A percentile compares a stretch with the other conserved stretches of the same genome.
Conservation (phyloP, 2,888 invertebrate genomes). For the Timema podura region DNA sequence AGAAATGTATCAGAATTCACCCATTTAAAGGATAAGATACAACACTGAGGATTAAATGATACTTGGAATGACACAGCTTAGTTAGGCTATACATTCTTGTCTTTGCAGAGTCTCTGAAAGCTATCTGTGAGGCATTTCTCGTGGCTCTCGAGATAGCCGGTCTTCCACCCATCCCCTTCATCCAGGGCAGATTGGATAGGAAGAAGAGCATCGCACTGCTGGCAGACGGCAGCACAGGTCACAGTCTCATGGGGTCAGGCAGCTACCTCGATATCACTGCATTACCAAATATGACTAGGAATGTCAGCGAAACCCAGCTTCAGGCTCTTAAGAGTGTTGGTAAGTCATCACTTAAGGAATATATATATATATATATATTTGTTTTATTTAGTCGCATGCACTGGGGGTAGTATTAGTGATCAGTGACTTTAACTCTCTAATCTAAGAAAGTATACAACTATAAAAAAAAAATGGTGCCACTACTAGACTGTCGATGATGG, state of each 20-base stretch:
- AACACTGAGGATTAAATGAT: no score
- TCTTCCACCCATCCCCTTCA: slow-evolving; percentile 60
- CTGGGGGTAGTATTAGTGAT: slow-evolving; percentile 4
- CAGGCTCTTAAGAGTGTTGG: slow-evolving; percentile 71
- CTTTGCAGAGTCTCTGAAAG: slow-evolving; percentile 76
- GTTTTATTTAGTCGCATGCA: slow-evolving; percentile 11
- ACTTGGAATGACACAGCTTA: no score
- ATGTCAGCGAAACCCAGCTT: slow-evolving; percentile 86
- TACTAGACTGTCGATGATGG: no score
- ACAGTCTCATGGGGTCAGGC: slow-evolving; percentile 33
- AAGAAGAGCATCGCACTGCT: slow-evolving; percentile 56
- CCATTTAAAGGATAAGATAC: no score
- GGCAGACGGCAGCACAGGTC: slow-evolving; percentile 44
- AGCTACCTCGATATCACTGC: slow-evolving; percentile 30
- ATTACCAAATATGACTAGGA: slow-evolving; percentile 54
- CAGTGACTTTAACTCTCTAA: neutral
- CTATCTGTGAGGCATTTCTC: slow-evolving; percentile 81
- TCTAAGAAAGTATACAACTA: no score
- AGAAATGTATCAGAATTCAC: no score
- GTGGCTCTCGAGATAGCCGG: slow-evolving; percentile 75
- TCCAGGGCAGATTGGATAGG: slow-evolving; percentile 66
- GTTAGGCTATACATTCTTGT: no score
- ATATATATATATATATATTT: slow-evolving; percentile 3
- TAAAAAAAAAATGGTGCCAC: no score
- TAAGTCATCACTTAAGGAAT: slow-evolving; percentile 42